Conservation (phyloP, 2,113 vertebrate genomes). For the Motacilla alba region DNA sequence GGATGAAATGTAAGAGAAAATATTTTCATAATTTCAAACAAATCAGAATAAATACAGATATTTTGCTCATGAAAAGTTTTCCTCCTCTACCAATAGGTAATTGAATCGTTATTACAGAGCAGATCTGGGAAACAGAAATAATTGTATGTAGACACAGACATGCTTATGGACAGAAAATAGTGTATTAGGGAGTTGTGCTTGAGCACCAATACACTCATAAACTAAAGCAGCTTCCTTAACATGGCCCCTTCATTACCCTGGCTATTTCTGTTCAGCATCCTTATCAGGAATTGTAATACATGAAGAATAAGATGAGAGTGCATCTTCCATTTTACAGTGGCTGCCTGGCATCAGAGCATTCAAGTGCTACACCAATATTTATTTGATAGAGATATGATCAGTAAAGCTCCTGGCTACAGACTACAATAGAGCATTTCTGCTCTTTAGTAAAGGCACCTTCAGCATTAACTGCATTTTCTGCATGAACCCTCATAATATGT, state of each 20-base stretch:
- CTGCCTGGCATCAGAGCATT: background rate
- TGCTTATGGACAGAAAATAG: background rate
- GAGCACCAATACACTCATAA: background rate
- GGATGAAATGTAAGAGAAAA: background rate
- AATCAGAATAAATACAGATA: background rate
- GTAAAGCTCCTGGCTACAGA: background rate
- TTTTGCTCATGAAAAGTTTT: background rate
- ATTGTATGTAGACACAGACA: background rate
- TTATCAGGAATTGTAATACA: background rate
- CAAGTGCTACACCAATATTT: background rate
- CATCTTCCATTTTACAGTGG: background rate
- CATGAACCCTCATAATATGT: background rate
- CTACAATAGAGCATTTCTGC: background rate
- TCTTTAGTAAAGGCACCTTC: background rate
- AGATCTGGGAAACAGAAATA: background rate
- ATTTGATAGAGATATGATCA: background rate
- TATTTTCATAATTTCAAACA: background rate
- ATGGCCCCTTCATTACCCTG: background rate
- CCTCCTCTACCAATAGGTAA: background rate
- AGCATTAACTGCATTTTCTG: background rate
- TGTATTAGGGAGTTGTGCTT: background rate
- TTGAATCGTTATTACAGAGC: background rate
- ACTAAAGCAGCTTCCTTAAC: background rate
- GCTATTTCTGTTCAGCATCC: background rate
- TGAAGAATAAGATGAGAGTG: background rate